These are phyloP conservation scores for Hypselothyrea guttata DNA, from an alignment of 2,888 invertebrate genomes.

Conservation along the genomic window DNA sequence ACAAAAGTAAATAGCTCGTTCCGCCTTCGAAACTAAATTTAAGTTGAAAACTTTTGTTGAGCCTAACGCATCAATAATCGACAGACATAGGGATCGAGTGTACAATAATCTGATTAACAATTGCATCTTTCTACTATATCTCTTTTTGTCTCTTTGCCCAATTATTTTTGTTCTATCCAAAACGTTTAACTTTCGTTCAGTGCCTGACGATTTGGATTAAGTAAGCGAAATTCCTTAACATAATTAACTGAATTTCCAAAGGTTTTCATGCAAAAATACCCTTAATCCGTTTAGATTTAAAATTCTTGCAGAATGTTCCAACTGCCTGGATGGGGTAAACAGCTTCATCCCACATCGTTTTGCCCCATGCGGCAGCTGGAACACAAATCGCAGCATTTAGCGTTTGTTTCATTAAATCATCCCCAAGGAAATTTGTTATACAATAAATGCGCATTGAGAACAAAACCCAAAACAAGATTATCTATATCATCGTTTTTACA, in stretches of 20 bases:
- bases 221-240: slow-evolving; percentile 39
- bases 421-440: slow-evolving; percentile 40
- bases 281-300: slow-evolving; percentile 62
- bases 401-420: slow-evolving; percentile 44
- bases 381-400: slow-evolving; percentile 57
- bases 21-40: slow-evolving; percentile 61
- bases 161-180: slow-evolving; percentile 11
- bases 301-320: slow-evolving; percentile 23
- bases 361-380: slow-evolving; percentile 17
- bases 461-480: slow-evolving; percentile 19
- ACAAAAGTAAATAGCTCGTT: slow-evolving; percentile 87
- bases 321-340: slow-evolving; percentile 28
- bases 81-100: slow-evolving; percentile 39
- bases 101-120: slow-evolving; percentile 31
- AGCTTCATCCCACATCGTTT: slow-evolving; percentile 60
- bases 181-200: slow-evolving; percentile 49
- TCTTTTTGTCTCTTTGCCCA: slow-evolving; percentile 25
- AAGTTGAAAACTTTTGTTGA: slow-evolving; percentile 49
- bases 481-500: slow-evolving; percentile 50
- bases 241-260: slow-evolving; percentile 24
- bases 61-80: slow-evolving; percentile 21
- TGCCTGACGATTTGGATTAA: slow-evolving; percentile 64
- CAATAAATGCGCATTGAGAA: slow-evolving; percentile 73
- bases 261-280: slow-evolving; percentile 31
- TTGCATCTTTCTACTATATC: slow-evolving; percentile 4